Evolutionary conservation across 2,797 vertebrate species (phyloP), one percentile per base, ranked within the genome.

Genomic region (Anabacerthia variegaticeps): DNA sequence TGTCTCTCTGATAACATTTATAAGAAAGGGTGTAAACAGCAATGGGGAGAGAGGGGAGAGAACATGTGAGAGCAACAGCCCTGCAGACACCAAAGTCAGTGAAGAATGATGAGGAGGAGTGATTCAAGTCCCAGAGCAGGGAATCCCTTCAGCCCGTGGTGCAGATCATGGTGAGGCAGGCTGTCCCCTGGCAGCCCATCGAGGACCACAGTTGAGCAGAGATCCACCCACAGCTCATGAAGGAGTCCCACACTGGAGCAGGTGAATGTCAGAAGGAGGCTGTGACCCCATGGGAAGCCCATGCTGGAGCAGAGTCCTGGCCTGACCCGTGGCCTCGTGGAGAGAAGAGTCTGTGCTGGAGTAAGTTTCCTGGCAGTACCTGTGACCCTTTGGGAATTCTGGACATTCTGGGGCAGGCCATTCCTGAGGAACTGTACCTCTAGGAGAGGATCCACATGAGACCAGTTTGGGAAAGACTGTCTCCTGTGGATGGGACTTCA

Each of bases 121-220:
- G 10, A 19, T 92, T 16, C 26, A 54, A 28, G 7, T 0, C 2
- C 1, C 0, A 4, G n/a, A 51, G 17, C 7, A 48, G 58, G 51
- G 37, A 11, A 72, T 79, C 5, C 10, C 27, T 36, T 34, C 14
- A 62, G 54, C 32, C 43, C 0, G 0, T 44, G 21, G 14, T 6
- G 23, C 34, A 62, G 52, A 10, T 20, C 14, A 4, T 3, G 28
- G 15, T 28, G 34, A 22, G 6, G n/a, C n/a, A 51, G 17, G 51
- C 28, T 52, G 51, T 17, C 27, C 51, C 27, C 28, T 30, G 26
- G 23, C 15, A 32, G 26, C 8, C 15, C 18, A 4, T 2, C 11
- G 14, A 37, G 18, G 9, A 56, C 30, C 23, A 4, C 2, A 4
- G 26, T 14, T 16, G 54, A 62, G 41, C 26, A 36, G 5, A 34